Evolutionary conservation across 30 jellyfish, hydroid and myxozoan species (phyloP), one percentile per base, ranked within the genome.

Genomic region (Turritopsis dohrnii): DNA sequence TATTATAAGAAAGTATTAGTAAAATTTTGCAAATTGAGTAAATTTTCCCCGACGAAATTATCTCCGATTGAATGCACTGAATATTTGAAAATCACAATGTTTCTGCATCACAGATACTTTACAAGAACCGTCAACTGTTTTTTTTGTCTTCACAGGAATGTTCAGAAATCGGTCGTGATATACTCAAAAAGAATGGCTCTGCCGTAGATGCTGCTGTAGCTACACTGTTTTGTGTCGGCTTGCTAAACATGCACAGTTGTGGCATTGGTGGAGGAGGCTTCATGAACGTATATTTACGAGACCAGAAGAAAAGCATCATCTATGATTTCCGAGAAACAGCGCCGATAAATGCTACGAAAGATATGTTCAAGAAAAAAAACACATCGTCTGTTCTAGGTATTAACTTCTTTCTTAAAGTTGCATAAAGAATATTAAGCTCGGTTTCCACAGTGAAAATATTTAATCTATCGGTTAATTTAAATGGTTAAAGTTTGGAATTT

Each of bases 181-280:
- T 90, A 25, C 85, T 90, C 26, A 16, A 18, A 41, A 74, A 79
- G 25, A 87, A 83, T 4, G 97, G 97, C 28, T 66, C 94, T 17
- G 97, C 96, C 18, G 96, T 86, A 81, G 97, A 90, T 71, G 84
- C 90, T 13, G 94, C 90, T 16, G 86, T 90, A 3, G 94, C 97
- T 16, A 79, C 96, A 20, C 20, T 76, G 41, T 77, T 90, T 41
- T 90, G 97, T 69, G 74, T 83, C 1, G 97, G 96, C 7, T 83
- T 84, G 22, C 23, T 83, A 17, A 85, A 86, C 31, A 72, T 84
- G 66, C 94, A 84, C 54, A 85, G 96, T 22, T 71, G 95, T n/a
- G 98, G 98, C n/a, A 81, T 92, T 23, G 98, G 98, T 26, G 98
- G 98, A 8, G 98, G 98, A 8, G 98, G 98, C 9, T 92, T 92